Conservation (phyloP, 2,888 invertebrate genomes). For the Epirrhoe tristata region DNA sequence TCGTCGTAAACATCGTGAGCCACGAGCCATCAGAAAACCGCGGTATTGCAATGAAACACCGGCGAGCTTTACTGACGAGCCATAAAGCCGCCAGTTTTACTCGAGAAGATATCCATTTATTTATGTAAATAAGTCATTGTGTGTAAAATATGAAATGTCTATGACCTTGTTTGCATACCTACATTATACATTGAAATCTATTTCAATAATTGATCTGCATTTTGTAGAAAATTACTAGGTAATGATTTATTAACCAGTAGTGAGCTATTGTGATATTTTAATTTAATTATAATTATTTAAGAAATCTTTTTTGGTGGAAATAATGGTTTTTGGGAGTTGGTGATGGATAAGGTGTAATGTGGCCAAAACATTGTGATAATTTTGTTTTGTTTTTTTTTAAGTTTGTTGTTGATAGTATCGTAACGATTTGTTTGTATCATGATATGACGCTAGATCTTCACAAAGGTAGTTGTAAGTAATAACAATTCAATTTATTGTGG, state of each 20-base stretch:
- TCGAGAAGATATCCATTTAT: not conserved
- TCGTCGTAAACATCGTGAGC: too few relatives aligned
- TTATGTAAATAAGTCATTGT: constrained; percentile 35
- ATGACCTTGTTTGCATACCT: constrained; percentile 27
- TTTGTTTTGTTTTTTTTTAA: constrained; percentile 7
- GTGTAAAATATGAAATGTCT: constrained; percentile 25
- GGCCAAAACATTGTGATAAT: constrained; percentile 24
- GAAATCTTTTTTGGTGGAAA: not conserved
- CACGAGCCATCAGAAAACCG: too few relatives aligned
- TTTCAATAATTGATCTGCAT: not conserved
- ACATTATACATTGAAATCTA: not conserved
- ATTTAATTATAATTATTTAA: not conserved
- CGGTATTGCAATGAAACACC: too few relatives aligned
- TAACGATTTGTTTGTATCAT: constrained; percentile 7
- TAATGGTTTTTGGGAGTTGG: constrained; percentile 8
- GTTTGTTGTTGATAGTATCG: constrained; percentile 3
- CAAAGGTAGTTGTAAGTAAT: constrained; percentile 7
- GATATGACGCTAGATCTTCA: constrained; percentile 6
- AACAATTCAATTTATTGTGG: constrained; percentile 5
- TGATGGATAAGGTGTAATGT: constrained; percentile 10
- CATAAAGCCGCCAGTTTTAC: too few relatives aligned
- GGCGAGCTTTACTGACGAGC: too few relatives aligned
- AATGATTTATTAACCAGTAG: not conserved
- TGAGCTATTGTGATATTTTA: constrained; percentile 25
- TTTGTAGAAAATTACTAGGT: not conserved